Percentiles rank a stretch among this genome's conserved stretches.
phyloP scores from a whole-genome alignment of 1,140 invertebrate species.

The Matsumurasca onukii region DNA sequence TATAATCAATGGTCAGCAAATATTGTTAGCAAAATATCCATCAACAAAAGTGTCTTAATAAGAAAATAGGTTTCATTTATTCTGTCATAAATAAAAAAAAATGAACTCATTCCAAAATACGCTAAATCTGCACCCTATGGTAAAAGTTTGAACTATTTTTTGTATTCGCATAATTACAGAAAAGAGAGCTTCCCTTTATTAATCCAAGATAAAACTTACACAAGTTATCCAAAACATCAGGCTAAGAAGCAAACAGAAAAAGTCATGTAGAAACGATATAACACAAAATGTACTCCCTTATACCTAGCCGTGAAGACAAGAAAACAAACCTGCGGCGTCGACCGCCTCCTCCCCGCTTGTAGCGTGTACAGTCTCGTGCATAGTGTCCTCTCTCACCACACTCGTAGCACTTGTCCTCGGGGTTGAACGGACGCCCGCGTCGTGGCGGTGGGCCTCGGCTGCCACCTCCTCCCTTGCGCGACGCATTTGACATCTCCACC shows the following conservation, averaged over 20 bases:
- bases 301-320: no score
- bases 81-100: no score
- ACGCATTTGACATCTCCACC: slow-evolving; percentile 90
- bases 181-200: no score
- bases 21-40: not conserved
- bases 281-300: not conserved
- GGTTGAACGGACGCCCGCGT: slow-evolving; percentile 66
- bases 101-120: no score
- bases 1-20: not conserved
- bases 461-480: slow-evolving; percentile 63
- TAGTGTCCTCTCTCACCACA: slow-evolving; percentile 91
- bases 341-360: slow-evolving; percentile 52
- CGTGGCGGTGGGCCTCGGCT: slow-evolving; percentile 54
- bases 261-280: slow-evolving; percentile 21
- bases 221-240: slow-evolving; percentile 14
- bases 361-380: slow-evolving; percentile 80
- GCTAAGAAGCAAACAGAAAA: slow-evolving; percentile 7
- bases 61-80: no score
- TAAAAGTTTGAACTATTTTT: no score
- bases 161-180: no score
- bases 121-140: no score
- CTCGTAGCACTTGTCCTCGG: slow-evolving; percentile 88
- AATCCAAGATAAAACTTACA: no score
- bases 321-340: slow-evolving; percentile 45
- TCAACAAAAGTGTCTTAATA: not conserved